phyloP scores from a whole-genome alignment of 2,113 vertebrate genomes.

The Equus quagga region DNA sequence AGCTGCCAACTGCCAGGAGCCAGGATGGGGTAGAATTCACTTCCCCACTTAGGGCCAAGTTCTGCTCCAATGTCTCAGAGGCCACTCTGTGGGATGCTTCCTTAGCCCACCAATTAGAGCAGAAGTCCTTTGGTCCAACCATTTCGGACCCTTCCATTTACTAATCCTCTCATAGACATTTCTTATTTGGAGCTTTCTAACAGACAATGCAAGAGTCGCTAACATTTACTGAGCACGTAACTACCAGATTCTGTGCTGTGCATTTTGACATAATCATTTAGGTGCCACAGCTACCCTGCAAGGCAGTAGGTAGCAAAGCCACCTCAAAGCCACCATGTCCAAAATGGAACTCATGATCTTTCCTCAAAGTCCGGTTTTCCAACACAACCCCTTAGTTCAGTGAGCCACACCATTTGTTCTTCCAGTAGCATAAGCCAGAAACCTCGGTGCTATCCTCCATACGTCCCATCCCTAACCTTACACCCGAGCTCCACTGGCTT shows the following conservation, averaged over 20 bases:
- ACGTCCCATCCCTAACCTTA: neutral
- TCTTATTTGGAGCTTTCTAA: neutral
- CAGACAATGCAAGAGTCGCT: neutral
- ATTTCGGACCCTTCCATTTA: neutral
- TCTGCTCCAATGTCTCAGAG: neutral
- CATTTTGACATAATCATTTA: neutral
- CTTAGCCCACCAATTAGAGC: neutral
- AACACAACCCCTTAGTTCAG: neutral
- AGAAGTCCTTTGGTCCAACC: neutral
- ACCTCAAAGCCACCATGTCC: neutral
- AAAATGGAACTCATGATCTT: neutral
- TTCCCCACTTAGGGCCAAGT: neutral
- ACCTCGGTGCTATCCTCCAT: neutral
- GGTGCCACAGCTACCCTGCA: neutral
- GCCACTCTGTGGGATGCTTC: neutral
- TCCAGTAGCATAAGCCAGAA: neutral
- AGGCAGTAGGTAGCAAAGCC: neutral
- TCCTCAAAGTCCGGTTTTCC: neutral
- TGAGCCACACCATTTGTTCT: accelerated
- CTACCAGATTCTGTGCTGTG: neutral
- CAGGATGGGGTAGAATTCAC: neutral
- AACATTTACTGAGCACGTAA: neutral
- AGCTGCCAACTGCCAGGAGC: neutral
- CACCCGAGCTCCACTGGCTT: neutral
- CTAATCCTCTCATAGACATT: neutral